Conservation (phyloP, 2,797 vertebrate genomes). For the Sebastes taczanowskii region DNA sequence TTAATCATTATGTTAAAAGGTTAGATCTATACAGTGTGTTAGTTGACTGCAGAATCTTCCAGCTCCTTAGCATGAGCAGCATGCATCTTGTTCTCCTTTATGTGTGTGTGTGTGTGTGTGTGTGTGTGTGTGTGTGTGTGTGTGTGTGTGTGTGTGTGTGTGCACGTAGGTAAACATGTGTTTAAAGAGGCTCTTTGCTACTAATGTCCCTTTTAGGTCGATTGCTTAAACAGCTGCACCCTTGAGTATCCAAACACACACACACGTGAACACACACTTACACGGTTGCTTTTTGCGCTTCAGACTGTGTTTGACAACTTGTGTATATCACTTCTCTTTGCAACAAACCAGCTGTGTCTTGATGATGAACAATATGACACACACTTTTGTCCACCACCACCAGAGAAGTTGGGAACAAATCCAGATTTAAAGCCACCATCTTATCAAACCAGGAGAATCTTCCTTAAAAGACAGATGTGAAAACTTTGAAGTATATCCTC, state of each 20-base stretch:
- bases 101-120: background rate
- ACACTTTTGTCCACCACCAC: background rate
- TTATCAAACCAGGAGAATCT: slow-evolving; percentile 16
- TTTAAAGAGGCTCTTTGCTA: slow-evolving; percentile 25
- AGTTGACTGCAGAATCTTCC: background rate
- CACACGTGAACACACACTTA: background rate
- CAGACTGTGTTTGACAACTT: background rate
- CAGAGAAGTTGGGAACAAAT: background rate
- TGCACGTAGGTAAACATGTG: slow-evolving; percentile 2
- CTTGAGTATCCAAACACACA: background rate
- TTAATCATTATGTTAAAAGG: background rate
- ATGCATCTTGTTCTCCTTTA: background rate
- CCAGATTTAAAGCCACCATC: background rate
- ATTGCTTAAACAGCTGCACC: slow-evolving; percentile 60
- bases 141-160: background rate
- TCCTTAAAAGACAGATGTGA: background rate
- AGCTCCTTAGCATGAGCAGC: background rate
- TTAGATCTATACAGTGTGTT: background rate
- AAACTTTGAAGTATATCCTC: background rate
- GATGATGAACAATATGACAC: background rate
- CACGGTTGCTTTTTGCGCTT: background rate
- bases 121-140: background rate
- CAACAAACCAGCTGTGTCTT: background rate
- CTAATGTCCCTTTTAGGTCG: slow-evolving; percentile 36
- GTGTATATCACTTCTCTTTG: background rate